Evolutionary conservation across 2,888 invertebrate species (phyloP), one percentile per base, ranked within the genome.

Genomic region (Philhelius pedissequus): DNA sequence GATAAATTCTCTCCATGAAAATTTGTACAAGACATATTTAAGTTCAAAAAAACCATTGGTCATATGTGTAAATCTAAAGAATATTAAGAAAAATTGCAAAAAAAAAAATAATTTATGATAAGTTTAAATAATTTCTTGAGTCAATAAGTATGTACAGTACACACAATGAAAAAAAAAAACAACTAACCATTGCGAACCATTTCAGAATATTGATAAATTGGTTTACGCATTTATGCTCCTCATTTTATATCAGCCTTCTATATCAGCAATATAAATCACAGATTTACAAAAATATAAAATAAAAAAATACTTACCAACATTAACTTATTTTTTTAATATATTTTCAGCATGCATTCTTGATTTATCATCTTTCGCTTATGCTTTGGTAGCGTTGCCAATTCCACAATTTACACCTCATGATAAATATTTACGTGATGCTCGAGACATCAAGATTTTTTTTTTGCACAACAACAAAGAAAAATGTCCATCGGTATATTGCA

Each of bases 281-380:
- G 64, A 64, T 60, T 62, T 62, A 69, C n/a, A n/a, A n/a, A n/a
- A n/a, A n/a, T n/a, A n/a, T n/a, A 56, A 81, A 77, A 77, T 81
- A 76, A 35, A 52, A 52, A 25, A 8, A 50, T 38, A 77, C 48
- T 54, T n/a, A n/a, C n/a, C n/a, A n/a, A 52, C 66, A 66, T 52
- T 66, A 35, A 66, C 52, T 76, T 58, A 71, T 50, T 66, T 40
- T 69, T 45, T 69, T 38, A 75, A 73, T 73, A 66, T 43, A 52
- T 74, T 50, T 74, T 27, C 68, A 74, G 52, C 69, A 38, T 56
- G n/a, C 27, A 60, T 45, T 78, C 25, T 35, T 60, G 27, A 80
- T 76, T 66, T 66, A 70, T 76, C 76, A 71, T 66, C 11, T 64
- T n/a, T n/a, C 20, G 48, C 54, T 8, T 64, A n/a, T n/a, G n/a